Base-by-base conservation (phyloP, 1,140 invertebrate species). In the Drosophila dunni region DNA sequence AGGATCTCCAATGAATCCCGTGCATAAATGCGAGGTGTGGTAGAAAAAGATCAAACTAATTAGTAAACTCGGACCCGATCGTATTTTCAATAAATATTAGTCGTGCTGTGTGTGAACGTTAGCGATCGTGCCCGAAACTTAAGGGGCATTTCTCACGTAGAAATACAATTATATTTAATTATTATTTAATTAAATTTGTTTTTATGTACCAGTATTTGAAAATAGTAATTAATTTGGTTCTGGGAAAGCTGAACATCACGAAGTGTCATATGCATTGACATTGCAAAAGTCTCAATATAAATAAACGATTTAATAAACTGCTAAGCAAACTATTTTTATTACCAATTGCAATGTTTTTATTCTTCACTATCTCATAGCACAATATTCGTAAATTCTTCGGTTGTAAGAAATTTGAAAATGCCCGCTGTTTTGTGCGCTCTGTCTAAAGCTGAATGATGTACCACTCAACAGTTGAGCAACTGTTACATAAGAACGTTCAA, bases 1-100 rank as follows among this genome's bases (percentile, higher is more conserved):
- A 0, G 96, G 95, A 2, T 95, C 96, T 0, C 94, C 94, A 33
- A 98, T 99, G 97, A 99, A 99, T 93, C 97, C 98, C 1, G 82
- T 91, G 11, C 94, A 97, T 0, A 99, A 98, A 91, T 99, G 98
- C 93, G 94, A 94, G 89, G 95, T 97, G 11, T 97, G 96, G 96
- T 97, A 95, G 93, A 75, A 54, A 8, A 61, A 17, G 20, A 48
- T 5, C 3, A 29, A 29, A 29, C 24, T 5, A 29, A 3, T 29
- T 5, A 29, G 24, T 29, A 29, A 3, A 29, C 6, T 29, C 24
- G 24, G 24, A 3, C 3, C 24, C 42, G 11, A 60, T 65, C 58
- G 34, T 65, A 54, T 54, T 53, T 44, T 13, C 24, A 11, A 44
- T 53, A 42, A 15, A 10, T 54, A 44, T 15, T 42, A 20, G 9